Base-by-base conservation (phyloP, 2,113 vertebrate genomes). In the Mohoua ochrocephala region DNA sequence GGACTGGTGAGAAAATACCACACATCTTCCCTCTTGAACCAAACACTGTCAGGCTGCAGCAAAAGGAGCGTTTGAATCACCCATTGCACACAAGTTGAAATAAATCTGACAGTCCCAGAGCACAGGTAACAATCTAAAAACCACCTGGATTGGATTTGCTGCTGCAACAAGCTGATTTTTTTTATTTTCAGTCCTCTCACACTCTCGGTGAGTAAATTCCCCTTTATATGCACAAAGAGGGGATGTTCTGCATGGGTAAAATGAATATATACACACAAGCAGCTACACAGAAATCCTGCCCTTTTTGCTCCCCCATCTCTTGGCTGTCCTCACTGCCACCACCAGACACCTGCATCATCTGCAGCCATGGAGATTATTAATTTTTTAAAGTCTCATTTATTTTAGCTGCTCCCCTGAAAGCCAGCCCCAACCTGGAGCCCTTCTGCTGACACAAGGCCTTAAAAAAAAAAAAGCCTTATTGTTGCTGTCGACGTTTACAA, bases 361-460 rank as follows among this genome's bases (percentile, higher is more conserved):
- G 64, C 91, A 76, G 69, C 80, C 33, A 49, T 4, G 27, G 61
- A 64, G 76, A 78, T 57, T 63, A 92, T 94, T 89, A 54, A 77
- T 91, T 82, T 82, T 81, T 91, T 77, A 0, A 85, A 91, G 68
- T 53, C 69, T 81, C 61, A 63, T 82, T 89, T 84, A 79, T 85
- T 97, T 76, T 15, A 85, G 61, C 87, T 74, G 70, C 67, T 63
- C 80, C 57, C 52, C 79, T 70, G 73, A 95, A 82, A 89, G 49
- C 52, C n/a, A 75, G 37, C 47, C 92, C 65, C 57, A 82, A 85
- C 68, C 67, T 35, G 65, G 78, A 79, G 85, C 41, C 76, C 87
- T 80, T 80, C 63, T 81, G 95, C 93, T 96, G 93, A 96, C 87
- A 97, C 80, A 77, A 68, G 71, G 64, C 50, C 54, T 65, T 31